A percentile compares a stretch with the other conserved stretches of the same genome.
phyloP scores from a whole-genome alignment of 2,113 vertebrate genomes.

The Enhydra lutris region DNA sequence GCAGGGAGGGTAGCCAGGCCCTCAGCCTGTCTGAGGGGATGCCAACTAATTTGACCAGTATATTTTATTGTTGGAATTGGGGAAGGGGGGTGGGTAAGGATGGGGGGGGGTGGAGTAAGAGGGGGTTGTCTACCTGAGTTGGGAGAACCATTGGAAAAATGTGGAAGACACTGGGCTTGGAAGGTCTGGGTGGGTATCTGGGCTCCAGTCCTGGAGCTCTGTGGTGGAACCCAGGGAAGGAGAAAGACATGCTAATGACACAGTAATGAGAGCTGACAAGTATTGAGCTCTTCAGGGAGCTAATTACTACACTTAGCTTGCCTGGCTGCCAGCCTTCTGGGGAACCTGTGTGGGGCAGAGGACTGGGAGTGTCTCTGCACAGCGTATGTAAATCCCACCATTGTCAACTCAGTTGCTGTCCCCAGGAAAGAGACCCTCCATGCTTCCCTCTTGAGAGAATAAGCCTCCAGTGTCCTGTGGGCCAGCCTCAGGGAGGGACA shows the following conservation, averaged over 20 bases:
- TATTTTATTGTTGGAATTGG: background rate
- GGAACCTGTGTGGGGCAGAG: background rate
- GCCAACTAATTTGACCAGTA: background rate
- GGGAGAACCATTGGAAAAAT: background rate
- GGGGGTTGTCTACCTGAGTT: background rate
- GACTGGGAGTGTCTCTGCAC: background rate
- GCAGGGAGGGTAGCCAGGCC: too few species aligned
- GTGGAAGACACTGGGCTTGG: background rate
- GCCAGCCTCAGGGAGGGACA: background rate
- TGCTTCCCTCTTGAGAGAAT: background rate
- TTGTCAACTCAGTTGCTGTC: background rate
- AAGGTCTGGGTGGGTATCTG: background rate
- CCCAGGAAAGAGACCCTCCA: background rate
- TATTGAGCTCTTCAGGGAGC: background rate
- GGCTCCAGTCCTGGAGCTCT: background rate
- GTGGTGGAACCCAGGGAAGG: background rate
- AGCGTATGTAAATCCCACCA: background rate
- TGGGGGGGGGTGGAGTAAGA: background rate
- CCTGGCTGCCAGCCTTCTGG: background rate
- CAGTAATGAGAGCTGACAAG: background rate
- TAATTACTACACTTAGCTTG: background rate
- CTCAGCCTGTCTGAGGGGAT: background rate
- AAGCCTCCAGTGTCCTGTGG: background rate
- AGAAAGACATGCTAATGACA: background rate
- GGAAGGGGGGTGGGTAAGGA: background rate